phyloP scores from a whole-genome alignment of 2,797 vertebrate species.

The Percopsis omiscomaycus region DNA sequence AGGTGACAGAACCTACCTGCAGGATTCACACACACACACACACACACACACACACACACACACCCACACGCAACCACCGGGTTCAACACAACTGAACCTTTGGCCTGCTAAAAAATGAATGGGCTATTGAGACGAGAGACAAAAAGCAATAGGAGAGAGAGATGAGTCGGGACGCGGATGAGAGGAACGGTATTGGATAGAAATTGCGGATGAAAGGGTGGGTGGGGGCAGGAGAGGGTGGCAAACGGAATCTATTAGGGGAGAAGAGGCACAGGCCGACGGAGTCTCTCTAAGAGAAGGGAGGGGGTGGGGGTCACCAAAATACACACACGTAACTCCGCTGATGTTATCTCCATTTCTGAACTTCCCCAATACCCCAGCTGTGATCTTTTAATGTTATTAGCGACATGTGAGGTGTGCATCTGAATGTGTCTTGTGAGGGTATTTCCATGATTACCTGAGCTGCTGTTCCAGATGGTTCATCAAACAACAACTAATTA shows the following conservation, averaged over 20 bases:
- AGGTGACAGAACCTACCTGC: constrained; percentile 76
- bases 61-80: constrained; percentile 37
- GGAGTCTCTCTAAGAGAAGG: constrained; percentile 21
- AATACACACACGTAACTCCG: neutral
- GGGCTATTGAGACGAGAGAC: constrained; percentile 57
- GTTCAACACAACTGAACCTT: constrained; percentile 49
- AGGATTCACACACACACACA: neutral
- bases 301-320: neutral
- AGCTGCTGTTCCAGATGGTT: constrained; percentile 70
- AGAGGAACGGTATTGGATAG: constrained; percentile 30
- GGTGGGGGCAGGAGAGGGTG: constrained; percentile 10
- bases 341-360: constrained; percentile 10
- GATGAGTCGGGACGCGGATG: constrained; percentile 26
- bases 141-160: constrained; percentile 53
- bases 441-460: constrained; percentile 43
- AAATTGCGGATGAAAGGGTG: constrained; percentile 29
- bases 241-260: constrained; percentile 25
- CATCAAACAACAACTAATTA: constrained; percentile 66
- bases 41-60: constrained; percentile 7
- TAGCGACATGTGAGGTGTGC: constrained; percentile 12
- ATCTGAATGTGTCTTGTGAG: constrained; percentile 23
- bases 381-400: constrained; percentile 17
- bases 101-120: constrained; percentile 73
- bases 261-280: neutral
- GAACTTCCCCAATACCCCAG: neutral